phyloP scores from a whole-genome alignment of 1,140 invertebrate genomes.

The Aricia agestis region DNA sequence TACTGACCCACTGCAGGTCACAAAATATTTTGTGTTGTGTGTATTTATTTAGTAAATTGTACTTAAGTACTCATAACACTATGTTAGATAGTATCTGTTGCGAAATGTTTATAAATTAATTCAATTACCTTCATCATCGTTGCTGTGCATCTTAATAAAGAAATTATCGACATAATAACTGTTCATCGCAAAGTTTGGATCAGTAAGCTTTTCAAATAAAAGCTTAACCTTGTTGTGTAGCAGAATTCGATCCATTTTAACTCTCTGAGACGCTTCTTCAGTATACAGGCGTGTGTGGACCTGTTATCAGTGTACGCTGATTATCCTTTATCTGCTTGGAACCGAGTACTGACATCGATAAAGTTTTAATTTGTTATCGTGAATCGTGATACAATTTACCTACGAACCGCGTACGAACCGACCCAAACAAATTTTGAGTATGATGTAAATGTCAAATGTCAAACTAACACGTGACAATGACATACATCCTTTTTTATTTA shows the following conservation, averaged over 20 bases:
- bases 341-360: not conserved
- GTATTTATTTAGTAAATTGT: no score
- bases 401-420: no score
- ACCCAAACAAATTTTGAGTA: no score
- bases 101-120: slow-evolving; percentile 12
- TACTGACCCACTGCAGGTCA: no score
- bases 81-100: not conserved
- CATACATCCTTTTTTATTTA: no score
- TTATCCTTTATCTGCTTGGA: slow-evolving; percentile 7
- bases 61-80: no score
- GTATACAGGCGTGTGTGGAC: slow-evolving; percentile 5
- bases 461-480: no score
- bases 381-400: not conserved
- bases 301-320: slow-evolving; percentile 10
- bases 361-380: not conserved
- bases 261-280: not conserved
- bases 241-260: slow-evolving; percentile 41
- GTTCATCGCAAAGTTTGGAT: slow-evolving; percentile 60
- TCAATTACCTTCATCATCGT: slow-evolving; percentile 48
- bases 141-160: slow-evolving; percentile 51
- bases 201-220: slow-evolving; percentile 53
- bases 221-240: slow-evolving; percentile 56
- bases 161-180: slow-evolving; percentile 62
- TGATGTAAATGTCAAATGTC: not conserved
- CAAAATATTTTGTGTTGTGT: no score